Evolutionary conservation across 2,888 invertebrate species (phyloP).

Genomic region (Pilophorus perplexus): DNA sequence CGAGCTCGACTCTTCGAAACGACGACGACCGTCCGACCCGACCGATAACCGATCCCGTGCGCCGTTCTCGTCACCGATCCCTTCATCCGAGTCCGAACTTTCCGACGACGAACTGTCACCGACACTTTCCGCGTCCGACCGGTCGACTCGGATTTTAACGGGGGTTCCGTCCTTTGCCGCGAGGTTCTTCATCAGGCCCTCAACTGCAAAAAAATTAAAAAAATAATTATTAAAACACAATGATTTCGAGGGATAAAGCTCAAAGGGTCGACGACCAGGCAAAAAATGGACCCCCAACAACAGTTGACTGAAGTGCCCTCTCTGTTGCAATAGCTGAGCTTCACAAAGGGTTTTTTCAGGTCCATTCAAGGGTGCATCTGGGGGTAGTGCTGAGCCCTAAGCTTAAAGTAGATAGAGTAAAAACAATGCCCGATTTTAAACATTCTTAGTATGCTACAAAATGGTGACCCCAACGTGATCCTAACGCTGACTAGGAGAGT

Average conservation of each 20-base stretch:
- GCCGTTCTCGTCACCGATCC: constrained; percentile 10
- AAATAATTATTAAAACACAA: not conserved
- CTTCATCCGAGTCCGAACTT: constrained; percentile 28
- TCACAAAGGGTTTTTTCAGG: too few relatives aligned
- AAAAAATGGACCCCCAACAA: not conserved
- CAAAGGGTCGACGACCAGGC: not conserved
- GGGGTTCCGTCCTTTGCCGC: constrained; percentile 30
- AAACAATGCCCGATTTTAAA: too few relatives aligned
- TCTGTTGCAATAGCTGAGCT: too few relatives aligned
- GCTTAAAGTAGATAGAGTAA: too few relatives aligned
- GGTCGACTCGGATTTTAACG: constrained; percentile 14
- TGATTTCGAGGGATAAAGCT: too few relatives aligned
- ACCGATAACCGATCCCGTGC: not conserved
- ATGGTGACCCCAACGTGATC: too few relatives aligned
- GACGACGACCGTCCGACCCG: not conserved
- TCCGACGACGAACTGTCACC: constrained; percentile 30
- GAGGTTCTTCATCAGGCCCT: constrained; percentile 35
- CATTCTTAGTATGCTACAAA: too few relatives aligned
- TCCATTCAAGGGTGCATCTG: too few relatives aligned
- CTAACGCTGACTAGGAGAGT: too few relatives aligned
- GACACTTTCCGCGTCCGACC: not conserved
- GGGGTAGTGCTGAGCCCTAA: too few relatives aligned
- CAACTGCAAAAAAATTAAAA: constrained; percentile 26
- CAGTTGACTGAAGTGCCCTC: too few relatives aligned
- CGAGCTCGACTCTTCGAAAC: constrained; percentile 20